phyloP scores from a whole-genome alignment of 2,888 invertebrate species.

The Leptinotarsa juncta region DNA sequence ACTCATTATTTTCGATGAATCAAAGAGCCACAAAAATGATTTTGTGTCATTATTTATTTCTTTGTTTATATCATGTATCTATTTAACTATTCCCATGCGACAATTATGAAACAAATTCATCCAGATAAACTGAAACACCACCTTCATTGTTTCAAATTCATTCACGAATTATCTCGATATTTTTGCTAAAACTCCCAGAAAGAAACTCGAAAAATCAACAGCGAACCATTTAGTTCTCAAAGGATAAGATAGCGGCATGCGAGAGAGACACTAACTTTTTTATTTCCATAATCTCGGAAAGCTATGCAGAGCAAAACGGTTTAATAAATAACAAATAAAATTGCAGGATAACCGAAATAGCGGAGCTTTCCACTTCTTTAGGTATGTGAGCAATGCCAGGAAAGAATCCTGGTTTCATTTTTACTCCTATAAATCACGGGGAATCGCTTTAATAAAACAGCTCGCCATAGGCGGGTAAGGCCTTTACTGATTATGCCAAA shows the following conservation, averaged over 20 bases:
- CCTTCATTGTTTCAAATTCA: background rate
- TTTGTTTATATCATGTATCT: too few species aligned
- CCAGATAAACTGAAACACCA: too few species aligned
- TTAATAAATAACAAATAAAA: conserved; percentile 42
- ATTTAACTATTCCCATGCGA: too few species aligned
- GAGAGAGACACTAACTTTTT: conserved; percentile 24
- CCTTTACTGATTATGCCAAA: too few species aligned
- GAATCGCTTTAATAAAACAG: conserved; percentile 65
- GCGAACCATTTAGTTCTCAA: conserved; percentile 25
- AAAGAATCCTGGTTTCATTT: conserved; percentile 65
- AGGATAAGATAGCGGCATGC: conserved; percentile 24
- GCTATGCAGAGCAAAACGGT: conserved; percentile 41
- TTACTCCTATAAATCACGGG: conserved; percentile 64
- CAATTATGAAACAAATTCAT: too few species aligned
- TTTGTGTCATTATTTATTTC: too few species aligned
- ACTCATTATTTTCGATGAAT: too few species aligned
- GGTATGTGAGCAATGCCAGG: conserved; percentile 63
- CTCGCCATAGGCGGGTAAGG: conserved; percentile 38
- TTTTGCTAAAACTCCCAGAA: background rate
- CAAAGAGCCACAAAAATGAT: too few species aligned
- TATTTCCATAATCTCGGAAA: conserved; percentile 37
- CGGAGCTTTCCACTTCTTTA: conserved; percentile 60
- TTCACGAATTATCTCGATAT: background rate
- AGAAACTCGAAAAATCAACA: conserved; percentile 5
- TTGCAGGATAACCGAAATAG: conserved; percentile 37